These are phyloP conservation scores for Bombyx huttoni DNA, from an alignment of 2,888 invertebrate genomes.

Conservation along the genomic window DNA sequence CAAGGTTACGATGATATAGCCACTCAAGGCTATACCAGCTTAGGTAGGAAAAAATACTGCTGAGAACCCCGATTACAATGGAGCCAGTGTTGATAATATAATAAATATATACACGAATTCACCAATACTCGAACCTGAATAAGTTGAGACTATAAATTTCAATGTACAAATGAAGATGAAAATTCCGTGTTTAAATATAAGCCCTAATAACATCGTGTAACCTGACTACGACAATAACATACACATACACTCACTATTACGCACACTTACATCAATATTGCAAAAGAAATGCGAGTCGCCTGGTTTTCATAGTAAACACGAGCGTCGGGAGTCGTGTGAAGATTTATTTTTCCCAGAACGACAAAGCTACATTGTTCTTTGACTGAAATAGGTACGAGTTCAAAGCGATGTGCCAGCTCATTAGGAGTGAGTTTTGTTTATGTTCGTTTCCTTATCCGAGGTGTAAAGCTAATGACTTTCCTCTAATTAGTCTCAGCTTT, in stretches of 20 bases:
- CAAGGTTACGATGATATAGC: too few species aligned
- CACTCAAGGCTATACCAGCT: too few species aligned
- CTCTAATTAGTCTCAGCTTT: too few species aligned
- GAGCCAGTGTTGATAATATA: too few species aligned
- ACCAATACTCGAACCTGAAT: too few species aligned
- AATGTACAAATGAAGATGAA: too few species aligned
- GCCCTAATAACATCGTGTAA: conserved; percentile 17
- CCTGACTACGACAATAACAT: conserved; percentile 22
- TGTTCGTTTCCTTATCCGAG: conserved; percentile 22
- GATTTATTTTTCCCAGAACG: conserved; percentile 51
- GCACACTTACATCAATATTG: conserved; percentile 15
- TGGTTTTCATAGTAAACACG: conserved; percentile 52
- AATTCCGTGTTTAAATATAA: neutral
- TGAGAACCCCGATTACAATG: too few species aligned
- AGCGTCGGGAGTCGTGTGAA: conserved; percentile 35
- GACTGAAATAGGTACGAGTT: conserved; percentile 49
- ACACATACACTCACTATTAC: conserved; percentile 2
- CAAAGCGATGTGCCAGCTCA: conserved; percentile 48
- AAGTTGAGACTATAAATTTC: too few species aligned
- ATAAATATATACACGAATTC: too few species aligned
- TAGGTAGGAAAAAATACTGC: too few species aligned
- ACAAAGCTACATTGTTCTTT: conserved; percentile 53
- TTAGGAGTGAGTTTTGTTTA: conserved; percentile 34
- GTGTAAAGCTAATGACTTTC: neutral
- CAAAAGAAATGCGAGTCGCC: conserved; percentile 30